Evolutionary conservation across 2,888 invertebrate genomes (phyloP), one percentile per base, ranked within the genome.

Genomic region (Mythimna lalbum): DNA sequence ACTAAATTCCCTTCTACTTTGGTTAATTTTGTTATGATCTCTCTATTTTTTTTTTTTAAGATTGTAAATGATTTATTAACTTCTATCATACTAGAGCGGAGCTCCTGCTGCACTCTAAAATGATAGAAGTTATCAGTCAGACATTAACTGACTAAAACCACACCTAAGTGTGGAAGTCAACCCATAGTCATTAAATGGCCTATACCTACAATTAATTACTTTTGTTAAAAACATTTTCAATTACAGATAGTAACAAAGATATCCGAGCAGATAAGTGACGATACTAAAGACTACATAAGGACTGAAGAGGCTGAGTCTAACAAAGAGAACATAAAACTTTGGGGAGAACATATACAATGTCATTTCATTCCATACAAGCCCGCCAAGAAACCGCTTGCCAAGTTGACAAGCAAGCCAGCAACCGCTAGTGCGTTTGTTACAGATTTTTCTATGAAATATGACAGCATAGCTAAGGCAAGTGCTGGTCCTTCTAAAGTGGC

Each of bases 391-490:
- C 93, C 94, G 1, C 78, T 96, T 21, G 89, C 93, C 2, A 93
- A 95, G 79, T 84, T 96, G 36, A 91, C 90, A 1, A 90, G 87
- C 39, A 95, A 94, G 78, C 92, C 93, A 0, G 93, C 93, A 0
- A 91, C 90, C 0, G 89, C 90, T 9, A 92, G 94, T 71, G 89
- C 91, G 1, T 93, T 94, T 87, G 94, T 96, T 0, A 92, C 90
- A 21, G 94, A 95, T 69, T 96, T 96, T 84, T 95, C 94, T 60
- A 96, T 96, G 96, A 96, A 95, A 74, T 96, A 96, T 66, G 74
- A 84, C 5, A 74, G 39, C 23, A 21, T 33, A 50, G 33, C 67
- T 14, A 88, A 84, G 66, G 77, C 85, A 6, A 57, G 36, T 17
- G 7, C 14, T 27, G 83, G 73, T 59, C 53, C 60, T 43, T 53